Percentiles rank a stretch among this genome's conserved stretches.
Evolutionary conservation across 37 sponge, comb jelly and placozoan genomes (phyloP).

Genomic region (Halichondria panicea): DNA sequence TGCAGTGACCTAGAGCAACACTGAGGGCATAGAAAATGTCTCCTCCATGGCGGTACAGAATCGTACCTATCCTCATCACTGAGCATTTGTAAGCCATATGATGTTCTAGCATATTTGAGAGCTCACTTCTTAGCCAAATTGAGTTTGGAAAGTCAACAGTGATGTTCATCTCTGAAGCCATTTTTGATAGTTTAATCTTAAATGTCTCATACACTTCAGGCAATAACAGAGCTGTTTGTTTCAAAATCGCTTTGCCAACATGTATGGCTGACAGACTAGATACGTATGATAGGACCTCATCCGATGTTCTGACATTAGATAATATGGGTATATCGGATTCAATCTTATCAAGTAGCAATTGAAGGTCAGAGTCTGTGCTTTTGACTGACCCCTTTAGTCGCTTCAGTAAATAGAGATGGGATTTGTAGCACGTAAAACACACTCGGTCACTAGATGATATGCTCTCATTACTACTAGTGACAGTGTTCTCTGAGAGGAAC

Average conservation of each 20-base stretch:
- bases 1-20: not conserved
- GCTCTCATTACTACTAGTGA: no score
- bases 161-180: not conserved
- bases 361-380: constrained; percentile 24
- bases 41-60: constrained; percentile 16
- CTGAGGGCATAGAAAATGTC: constrained; percentile 24
- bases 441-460: no score
- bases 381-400: no score
- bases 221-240: constrained; percentile 16
- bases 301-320: not conserved
- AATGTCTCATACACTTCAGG: constrained; percentile 15
- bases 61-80: constrained; percentile 11
- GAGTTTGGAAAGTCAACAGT: not conserved
- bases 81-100: constrained; percentile 17
- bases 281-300: constrained; percentile 3
- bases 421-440: no score
- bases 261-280: not conserved
- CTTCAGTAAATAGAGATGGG: no score
- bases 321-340: not conserved
- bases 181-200: not conserved
- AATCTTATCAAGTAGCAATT: not conserved
- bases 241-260: no score
- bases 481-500: no score
- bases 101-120: constrained; percentile 11
- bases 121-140: constrained; percentile 24